Evolutionary conservation across 2,113 vertebrate genomes (phyloP), one percentile per base, ranked within the genome.

Genomic region (Chinchilla lanigera): DNA sequence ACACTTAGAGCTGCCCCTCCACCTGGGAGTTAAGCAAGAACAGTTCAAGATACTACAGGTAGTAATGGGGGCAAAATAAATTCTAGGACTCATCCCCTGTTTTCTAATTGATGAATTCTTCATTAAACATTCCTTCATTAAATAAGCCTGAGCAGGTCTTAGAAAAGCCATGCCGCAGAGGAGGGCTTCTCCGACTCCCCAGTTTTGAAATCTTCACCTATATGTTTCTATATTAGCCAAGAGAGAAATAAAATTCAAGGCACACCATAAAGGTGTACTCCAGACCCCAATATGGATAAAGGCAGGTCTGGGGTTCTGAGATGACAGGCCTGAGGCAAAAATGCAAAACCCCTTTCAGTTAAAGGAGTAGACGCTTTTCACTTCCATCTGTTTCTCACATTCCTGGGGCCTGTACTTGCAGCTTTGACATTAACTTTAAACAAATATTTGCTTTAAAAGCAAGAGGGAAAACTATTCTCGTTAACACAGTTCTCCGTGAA

Each of bases 21-120:
- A 47, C 54, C 97, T 61, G 60, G n/a, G 20, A 75, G 82, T 80
- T 97, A 88, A 4, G 3, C 60, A 95, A 54, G 63, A 47, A 60
- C 26, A 94, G 87, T 65, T 94, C 28, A 78, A 44, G 56, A 33
- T 47, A 77, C 24, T 47, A 44, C 28, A 77, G 44, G 50, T 0
- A 97, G 93, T 38, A 90, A 75, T 3, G 78, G 5, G 97, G 82
- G 20, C 50, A 90, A 93, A 87, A 95, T 14, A 26, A 60, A 95
- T 89, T 71, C 28, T 89, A 94, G 35, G 30, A 4, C 33, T 86
- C 65, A 33, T 83, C 69, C 85, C 47, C 44, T 82, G 77, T 77
- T 98, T 41, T 90, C 80, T 65, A 93, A 97, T 89, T 96, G 47
- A 88, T 92, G 60, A 58, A 93, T 94, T 97, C 69, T 89, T 50